Evolutionary conservation across 2,113 vertebrate species (phyloP).

Genomic region (Benitochromis conjunctus): DNA sequence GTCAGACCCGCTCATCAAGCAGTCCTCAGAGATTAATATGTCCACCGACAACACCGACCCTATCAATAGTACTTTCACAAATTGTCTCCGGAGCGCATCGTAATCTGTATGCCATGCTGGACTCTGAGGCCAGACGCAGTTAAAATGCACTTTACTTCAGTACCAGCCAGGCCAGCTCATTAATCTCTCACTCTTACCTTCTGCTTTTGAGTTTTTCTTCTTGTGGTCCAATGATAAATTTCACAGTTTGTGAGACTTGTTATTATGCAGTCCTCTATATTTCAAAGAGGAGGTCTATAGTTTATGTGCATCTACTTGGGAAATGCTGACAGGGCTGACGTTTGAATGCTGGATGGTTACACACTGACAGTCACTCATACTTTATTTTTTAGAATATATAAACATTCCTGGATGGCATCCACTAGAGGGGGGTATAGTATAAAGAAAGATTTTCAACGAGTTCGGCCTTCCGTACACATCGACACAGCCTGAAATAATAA

Average conservation of each 20-base stretch:
- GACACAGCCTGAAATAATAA: background rate
- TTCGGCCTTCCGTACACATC: background rate
- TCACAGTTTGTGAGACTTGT: background rate
- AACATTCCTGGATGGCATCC: background rate
- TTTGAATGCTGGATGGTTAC: background rate
- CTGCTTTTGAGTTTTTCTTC: background rate
- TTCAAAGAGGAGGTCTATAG: background rate
- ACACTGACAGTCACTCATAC: background rate
- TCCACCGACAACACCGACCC: conserved; percentile 15
- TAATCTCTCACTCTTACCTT: background rate
- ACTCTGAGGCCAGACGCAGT: conserved; percentile 29
- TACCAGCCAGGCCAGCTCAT: background rate
- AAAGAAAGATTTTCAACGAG: background rate
- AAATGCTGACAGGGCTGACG: background rate
- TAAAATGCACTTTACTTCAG: conserved; percentile 59
- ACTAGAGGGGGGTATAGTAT: conserved; percentile 61
- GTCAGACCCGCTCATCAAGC: background rate
- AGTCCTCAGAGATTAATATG: conserved; percentile 52
- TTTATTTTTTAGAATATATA: background rate
- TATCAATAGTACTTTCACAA: conserved; percentile 60
- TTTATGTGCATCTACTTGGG: background rate
- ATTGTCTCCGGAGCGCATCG: conserved; percentile 58
- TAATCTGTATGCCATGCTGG: conserved; percentile 41
- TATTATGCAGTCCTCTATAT: background rate
- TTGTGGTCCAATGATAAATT: background rate